Conservation (phyloP, 2,888 invertebrate species). For the Zaprionus lineosus region DNA sequence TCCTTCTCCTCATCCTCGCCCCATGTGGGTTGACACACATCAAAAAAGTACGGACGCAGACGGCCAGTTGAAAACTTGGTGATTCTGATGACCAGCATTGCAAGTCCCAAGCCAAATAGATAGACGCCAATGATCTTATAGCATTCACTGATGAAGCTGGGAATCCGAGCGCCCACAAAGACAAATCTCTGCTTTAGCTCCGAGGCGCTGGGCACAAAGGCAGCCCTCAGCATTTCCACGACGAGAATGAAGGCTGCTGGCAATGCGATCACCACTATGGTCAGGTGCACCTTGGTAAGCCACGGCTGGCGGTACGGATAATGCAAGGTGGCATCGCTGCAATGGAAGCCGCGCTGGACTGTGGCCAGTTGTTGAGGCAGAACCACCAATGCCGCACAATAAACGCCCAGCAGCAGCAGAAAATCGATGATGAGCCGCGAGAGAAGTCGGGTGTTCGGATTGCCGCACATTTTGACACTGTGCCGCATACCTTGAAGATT, state of each 20-base stretch:
- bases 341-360: constrained; percentile 91
- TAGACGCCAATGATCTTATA: constrained; percentile 75
- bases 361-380: constrained; percentile 66
- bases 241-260: constrained; percentile 68
- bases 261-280: constrained; percentile 65
- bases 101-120: constrained; percentile 72
- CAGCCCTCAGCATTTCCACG: constrained; percentile 74
- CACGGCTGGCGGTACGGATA: constrained; percentile 86
- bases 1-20: constrained; percentile 20
- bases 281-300: constrained; percentile 71
- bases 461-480: constrained; percentile 75
- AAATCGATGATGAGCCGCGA: constrained; percentile 75
- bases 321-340: constrained; percentile 94
- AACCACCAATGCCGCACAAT: constrained; percentile 65
- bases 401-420: constrained; percentile 64
- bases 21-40: constrained; percentile 74
- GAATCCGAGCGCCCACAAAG: constrained; percentile 72
- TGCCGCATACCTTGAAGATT: constrained; percentile 6
- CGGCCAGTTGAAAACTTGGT: constrained; percentile 65
- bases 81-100: constrained; percentile 48
- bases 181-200: constrained; percentile 64
- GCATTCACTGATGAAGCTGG: constrained; percentile 76
- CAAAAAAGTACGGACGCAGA: constrained; percentile 73
- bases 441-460: constrained; percentile 74
- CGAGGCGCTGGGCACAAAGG: constrained; percentile 47